Evolutionary conservation across 2,888 invertebrate species (phyloP), one percentile per base, ranked within the genome.

Genomic region (Emmelina monodactyla): DNA sequence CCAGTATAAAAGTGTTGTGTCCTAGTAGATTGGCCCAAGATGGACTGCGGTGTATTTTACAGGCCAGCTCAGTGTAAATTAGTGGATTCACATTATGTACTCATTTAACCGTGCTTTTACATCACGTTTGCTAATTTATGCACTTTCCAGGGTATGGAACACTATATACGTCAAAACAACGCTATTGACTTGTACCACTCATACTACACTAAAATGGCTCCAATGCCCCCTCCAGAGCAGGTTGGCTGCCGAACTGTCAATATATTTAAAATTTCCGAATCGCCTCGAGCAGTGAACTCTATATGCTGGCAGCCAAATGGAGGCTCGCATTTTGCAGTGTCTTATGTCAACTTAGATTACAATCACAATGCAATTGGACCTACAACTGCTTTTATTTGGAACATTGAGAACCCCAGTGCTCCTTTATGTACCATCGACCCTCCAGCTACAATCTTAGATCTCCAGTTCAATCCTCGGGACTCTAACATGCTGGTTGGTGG

Each of bases 131-230:
- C 9, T 6, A 19, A 19, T 9, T 6, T 7, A 7, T n/a, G 11
- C 9, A 4, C 9, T 25, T 25, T 25, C 11, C 59, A 92, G 91
- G 83, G 82, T 12, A 85, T 91, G 85, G 94, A 96, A 55, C 88
- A 89, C 54, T 89, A 87, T 53, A 88, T 95, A 37, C 75, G 86
- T 42, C 95, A 96, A 73, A 97, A 97, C 68, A 96, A 94, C 66
- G 90, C 94, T 0, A 85, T 96, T 28, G 91, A 96, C 61, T 92
- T 97, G 58, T 95, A 95, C 65, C 88, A 92, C 57, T 87, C 90
- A 45, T 95, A 93, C 66, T 96, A 93, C 66, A 82, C 84, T 28
- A 88, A 91, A 43, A 81, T 89, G 47, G 83, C 86, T 38, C 72
- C 83, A 1, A 82, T 85, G 2, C 83, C 87, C 1, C 62, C 85